Evolutionary conservation across 2,888 invertebrate species (phyloP).

Genomic region (Andrena bucephala): DNA sequence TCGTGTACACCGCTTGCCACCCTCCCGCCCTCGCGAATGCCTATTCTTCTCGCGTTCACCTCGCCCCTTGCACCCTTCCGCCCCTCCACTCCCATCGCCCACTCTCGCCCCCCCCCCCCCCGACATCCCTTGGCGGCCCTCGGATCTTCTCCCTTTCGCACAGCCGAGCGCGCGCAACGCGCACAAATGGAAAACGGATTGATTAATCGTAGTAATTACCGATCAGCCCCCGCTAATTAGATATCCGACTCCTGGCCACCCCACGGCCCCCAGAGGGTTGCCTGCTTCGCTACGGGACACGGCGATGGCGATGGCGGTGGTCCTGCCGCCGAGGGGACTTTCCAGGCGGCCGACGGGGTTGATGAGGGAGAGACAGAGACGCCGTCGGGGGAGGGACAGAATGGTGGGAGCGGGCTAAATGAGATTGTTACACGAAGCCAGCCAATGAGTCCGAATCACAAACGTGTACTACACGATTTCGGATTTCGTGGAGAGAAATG

Average conservation of each 20-base stretch:
- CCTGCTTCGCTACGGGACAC: conserved; percentile 72
- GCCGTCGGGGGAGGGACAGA: conserved; percentile 60
- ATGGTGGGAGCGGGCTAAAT: conserved; percentile 76
- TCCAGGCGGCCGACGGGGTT: conserved; percentile 56
- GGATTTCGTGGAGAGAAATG: conserved; percentile 45
- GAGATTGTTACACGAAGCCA: conserved; percentile 83
- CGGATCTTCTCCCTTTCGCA: conserved; percentile 63
- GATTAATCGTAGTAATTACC: conserved; percentile 87
- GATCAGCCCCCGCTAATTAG: conserved; percentile 86
- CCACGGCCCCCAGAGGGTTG: conserved; percentile 80
- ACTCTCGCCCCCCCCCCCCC: not conserved
- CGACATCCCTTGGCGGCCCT: conserved; percentile 44
- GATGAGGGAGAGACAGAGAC: conserved; percentile 70
- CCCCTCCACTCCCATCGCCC: not conserved
- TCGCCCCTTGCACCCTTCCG: conserved; percentile 19
- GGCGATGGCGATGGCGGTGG: conserved; percentile 60
- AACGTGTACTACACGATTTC: conserved; percentile 54
- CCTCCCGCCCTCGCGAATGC: conserved; percentile 50
- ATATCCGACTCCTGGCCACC: conserved; percentile 83
- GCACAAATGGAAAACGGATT: conserved; percentile 86
- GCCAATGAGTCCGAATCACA: conserved; percentile 62
- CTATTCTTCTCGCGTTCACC: conserved; percentile 64
- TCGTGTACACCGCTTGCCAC: conserved; percentile 49
- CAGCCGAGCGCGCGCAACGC: conserved; percentile 69
- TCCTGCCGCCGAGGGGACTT: conserved; percentile 66